Percentiles rank a stretch among this genome's conserved stretches.
These are phyloP conservation scores for Esox lucius DNA, from an alignment of 2,797 vertebrate genomes.

Conservation along the genomic window DNA sequence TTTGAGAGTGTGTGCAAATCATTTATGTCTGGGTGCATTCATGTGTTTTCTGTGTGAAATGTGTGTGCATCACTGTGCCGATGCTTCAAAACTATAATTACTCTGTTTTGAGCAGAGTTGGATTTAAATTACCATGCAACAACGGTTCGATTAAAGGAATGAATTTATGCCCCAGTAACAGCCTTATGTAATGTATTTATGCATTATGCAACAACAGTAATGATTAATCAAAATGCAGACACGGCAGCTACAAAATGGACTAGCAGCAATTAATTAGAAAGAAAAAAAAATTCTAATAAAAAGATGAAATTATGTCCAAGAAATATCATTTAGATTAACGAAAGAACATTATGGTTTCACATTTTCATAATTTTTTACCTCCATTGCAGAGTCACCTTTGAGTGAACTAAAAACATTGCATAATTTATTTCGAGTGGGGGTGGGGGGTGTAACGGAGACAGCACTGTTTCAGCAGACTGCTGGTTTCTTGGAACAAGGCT, in stretches of 20 bases:
- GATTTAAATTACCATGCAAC: background rate
- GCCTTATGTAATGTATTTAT: background rate
- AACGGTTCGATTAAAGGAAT: background rate
- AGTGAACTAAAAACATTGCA: background rate
- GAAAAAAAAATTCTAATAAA: too few species aligned
- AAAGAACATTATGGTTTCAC: background rate
- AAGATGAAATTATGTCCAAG: background rate
- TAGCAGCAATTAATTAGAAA: background rate
- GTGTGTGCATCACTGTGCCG: constrained; percentile 1
- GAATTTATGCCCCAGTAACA: background rate
- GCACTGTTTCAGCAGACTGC: too few species aligned
- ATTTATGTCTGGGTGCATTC: too few species aligned
- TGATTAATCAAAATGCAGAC: background rate
- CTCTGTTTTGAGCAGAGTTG: background rate
- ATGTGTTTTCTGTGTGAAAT: background rate
- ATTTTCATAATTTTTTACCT: too few species aligned
- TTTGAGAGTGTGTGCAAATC: too few species aligned
- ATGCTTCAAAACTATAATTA: too few species aligned
- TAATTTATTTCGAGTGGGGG: too few species aligned
- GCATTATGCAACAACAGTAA: background rate
- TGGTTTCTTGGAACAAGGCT: too few species aligned
- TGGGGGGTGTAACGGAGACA: too few species aligned
- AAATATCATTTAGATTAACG: background rate
- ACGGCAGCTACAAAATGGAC: background rate
- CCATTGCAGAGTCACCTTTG: background rate